A percentile compares a stretch with the other conserved stretches of the same genome.
Evolutionary conservation across 2,797 vertebrate species (phyloP).

Genomic region (Gymnothorax javanicus): DNA sequence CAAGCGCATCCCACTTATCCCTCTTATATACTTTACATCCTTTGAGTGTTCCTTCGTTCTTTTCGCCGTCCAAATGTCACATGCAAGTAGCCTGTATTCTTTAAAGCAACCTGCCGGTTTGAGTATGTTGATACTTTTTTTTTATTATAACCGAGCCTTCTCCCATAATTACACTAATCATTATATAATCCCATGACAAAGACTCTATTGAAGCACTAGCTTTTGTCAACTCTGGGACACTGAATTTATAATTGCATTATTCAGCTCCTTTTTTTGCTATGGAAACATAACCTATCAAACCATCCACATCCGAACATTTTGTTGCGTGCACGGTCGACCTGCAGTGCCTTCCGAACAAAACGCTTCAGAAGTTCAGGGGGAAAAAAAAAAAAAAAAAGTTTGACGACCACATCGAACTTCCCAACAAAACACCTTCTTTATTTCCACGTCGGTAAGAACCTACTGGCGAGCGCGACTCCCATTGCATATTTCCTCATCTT

Average conservation of each 20-base stretch:
- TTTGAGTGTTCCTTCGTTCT: constrained; percentile 71
- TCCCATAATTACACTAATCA: constrained; percentile 98
- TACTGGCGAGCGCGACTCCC: constrained; percentile 77
- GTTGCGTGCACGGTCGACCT: constrained; percentile 59
- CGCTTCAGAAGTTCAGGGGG: constrained; percentile 83
- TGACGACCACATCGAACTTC: constrained; percentile 78
- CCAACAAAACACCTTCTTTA: constrained; percentile 65
- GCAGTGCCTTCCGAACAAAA: constrained; percentile 42
- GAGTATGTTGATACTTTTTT: constrained; percentile 88
- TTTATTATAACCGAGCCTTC: constrained; percentile 91
- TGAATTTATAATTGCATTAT: constrained; percentile 97
- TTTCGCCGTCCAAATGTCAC: constrained; percentile 78
- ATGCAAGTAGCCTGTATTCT: constrained; percentile 71
- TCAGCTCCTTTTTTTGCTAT: constrained; percentile 76
- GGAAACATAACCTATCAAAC: constrained; percentile 82
- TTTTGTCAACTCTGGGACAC: constrained; percentile 96
- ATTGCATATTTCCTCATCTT: constrained; percentile 70
- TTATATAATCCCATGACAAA: constrained; percentile 99
- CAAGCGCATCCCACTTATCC: constrained; percentile 72
- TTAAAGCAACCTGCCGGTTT: constrained; percentile 84
- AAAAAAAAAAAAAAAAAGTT: constrained; percentile 87
- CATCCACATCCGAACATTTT: constrained; percentile 73
- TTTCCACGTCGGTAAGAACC: constrained; percentile 69
- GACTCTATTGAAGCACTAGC: constrained; percentile 92
- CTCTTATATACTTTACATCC: constrained; percentile 80